Percentiles rank a stretch among this genome's conserved stretches.
Evolutionary conservation across 2,888 invertebrate genomes (phyloP).

Genomic region (Amitus sp.): DNA sequence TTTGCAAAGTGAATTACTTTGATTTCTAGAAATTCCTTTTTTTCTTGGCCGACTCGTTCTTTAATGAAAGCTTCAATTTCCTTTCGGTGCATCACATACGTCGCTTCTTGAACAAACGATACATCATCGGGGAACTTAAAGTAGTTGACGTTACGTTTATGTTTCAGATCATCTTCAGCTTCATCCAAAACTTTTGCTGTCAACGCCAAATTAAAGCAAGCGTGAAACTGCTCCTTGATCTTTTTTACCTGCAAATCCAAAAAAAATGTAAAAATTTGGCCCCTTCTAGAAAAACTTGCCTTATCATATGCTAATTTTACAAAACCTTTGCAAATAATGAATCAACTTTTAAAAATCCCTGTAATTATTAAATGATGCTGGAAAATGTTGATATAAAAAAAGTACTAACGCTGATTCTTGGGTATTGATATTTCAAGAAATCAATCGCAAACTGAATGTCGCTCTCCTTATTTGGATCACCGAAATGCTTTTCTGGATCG

Average conservation of each 20-base stretch:
- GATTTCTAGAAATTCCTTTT: slow-evolving; percentile 49
- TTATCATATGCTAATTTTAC: no score
- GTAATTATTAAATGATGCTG: no score
- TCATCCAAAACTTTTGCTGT: slow-evolving; percentile 43
- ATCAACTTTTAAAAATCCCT: no score
- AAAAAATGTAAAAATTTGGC: no score
- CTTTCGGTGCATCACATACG: slow-evolving; percentile 54
- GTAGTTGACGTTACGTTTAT: slow-evolving; percentile 40
- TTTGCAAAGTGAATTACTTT: slow-evolving; percentile 48
- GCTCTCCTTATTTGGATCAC: slow-evolving; percentile 41
- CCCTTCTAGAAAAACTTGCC: no score
- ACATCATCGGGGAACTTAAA: no score
- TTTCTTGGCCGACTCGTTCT: slow-evolving; percentile 52
- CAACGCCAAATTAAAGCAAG: slow-evolving; percentile 51
- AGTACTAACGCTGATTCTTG: not conserved
- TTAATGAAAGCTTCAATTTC: slow-evolving; percentile 53
- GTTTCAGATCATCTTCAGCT: slow-evolving; percentile 41
- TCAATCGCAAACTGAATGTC: not conserved
- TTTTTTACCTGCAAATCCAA: no score
- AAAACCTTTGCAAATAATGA: no score
- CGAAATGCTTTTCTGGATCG: slow-evolving; percentile 61
- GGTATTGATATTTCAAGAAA: not conserved
- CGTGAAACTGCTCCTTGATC: no score
- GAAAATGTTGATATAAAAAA: no score
- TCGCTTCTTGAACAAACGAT: slow-evolving; percentile 56